Evolutionary conservation across 2,113 vertebrate genomes (phyloP).

Genomic region (Blennius ocellaris): DNA sequence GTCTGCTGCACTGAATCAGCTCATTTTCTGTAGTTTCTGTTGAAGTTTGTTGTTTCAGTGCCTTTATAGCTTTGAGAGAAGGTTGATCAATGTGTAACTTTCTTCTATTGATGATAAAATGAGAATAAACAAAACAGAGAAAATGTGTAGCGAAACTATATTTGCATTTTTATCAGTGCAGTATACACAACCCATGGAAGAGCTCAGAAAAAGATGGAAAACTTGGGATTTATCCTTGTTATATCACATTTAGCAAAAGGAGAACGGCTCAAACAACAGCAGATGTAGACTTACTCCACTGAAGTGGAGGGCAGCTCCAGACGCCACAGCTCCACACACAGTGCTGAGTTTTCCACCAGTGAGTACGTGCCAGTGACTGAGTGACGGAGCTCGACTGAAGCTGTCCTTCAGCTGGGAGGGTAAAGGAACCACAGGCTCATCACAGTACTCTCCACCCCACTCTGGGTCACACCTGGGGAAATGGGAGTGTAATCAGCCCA

Average conservation of each 20-base stretch:
- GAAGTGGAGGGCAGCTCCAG: slow-evolving; percentile 96
- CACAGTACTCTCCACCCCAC: slow-evolving; percentile 95
- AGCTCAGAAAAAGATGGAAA: no score
- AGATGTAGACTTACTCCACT: slow-evolving; percentile 86
- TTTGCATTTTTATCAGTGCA: no score
- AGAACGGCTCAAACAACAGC: not conserved
- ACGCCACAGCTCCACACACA: slow-evolving; percentile 95
- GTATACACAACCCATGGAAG: no score
- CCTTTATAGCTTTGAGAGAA: not conserved
- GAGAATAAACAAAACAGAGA: not conserved
- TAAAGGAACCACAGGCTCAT: slow-evolving; percentile 88
- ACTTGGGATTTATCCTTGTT: no score
- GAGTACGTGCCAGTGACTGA: slow-evolving; percentile 92
- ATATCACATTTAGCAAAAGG: no score
- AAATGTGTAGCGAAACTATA: not conserved
- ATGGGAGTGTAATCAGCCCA: not conserved
- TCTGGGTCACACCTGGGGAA: slow-evolving; percentile 90
- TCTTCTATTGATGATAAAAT: no score
- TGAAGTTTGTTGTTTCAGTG: not conserved
- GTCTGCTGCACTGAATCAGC: not conserved
- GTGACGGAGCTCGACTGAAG: slow-evolving; percentile 92
- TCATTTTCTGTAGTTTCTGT: not conserved
- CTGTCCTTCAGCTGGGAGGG: slow-evolving; percentile 96
- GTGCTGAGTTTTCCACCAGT: slow-evolving; percentile 95
- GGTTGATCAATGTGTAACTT: no score